A percentile compares a stretch with the other conserved stretches of the same genome.
These are phyloP conservation scores for Drosophila kikkawai DNA, from an alignment of 1,140 invertebrate species.

Conservation along the genomic window DNA sequence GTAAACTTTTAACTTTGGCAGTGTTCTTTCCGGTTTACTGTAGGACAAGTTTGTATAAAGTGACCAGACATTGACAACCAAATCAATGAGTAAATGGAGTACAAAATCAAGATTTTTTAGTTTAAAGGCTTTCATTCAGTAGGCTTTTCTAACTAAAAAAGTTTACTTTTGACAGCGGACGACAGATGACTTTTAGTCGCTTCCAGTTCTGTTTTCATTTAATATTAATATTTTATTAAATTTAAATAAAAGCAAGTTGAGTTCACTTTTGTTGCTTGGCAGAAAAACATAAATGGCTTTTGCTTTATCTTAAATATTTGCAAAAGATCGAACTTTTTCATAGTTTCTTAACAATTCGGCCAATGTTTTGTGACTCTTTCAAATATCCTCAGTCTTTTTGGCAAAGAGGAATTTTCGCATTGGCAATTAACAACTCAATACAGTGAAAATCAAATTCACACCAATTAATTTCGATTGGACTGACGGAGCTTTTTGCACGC, in stretches of 20 bases:
- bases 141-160: not conserved
- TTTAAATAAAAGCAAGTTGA: no score
- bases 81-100: not conserved
- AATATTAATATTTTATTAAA: no score
- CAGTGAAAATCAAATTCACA: constrained; percentile 46
- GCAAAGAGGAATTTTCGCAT: constrained; percentile 33
- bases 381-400: not conserved
- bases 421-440: constrained; percentile 62
- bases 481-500: constrained; percentile 24
- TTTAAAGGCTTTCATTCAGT: not conserved
- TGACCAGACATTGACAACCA: not conserved
- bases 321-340: no score
- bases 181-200: not conserved
- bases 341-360: no score
- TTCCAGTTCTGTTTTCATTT: no score
- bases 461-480: constrained; percentile 56
- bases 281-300: no score
- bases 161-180: no score
- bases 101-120: not conserved
- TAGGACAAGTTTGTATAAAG: not conserved
- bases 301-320: no score
- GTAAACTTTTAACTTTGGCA: not conserved
- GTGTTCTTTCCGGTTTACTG: not conserved
- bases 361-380: not conserved
- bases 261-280: no score